A percentile compares a stretch with the other conserved stretches of the same genome.
These are phyloP conservation scores for Callipepla squamata DNA, from an alignment of 2,113 vertebrate genomes.

Conservation along the genomic window DNA sequence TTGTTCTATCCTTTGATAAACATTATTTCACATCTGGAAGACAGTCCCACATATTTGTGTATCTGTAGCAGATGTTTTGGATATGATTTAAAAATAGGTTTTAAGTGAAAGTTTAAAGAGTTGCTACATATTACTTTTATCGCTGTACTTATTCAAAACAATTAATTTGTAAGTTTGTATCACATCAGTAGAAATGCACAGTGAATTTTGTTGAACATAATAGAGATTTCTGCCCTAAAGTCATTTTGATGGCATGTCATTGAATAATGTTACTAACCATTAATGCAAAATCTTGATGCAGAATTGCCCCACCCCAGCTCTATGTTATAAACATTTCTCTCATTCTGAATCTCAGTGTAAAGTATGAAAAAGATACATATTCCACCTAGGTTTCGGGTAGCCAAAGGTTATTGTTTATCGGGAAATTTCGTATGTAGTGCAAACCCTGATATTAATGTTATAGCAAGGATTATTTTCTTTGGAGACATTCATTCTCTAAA, in stretches of 20 bases:
- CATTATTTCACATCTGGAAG: constrained; percentile 67
- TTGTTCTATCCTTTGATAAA: constrained; percentile 57
- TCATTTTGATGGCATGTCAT: neutral
- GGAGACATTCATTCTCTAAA: neutral
- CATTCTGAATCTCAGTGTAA: neutral
- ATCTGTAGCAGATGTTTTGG: constrained; percentile 58
- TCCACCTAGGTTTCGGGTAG: neutral
- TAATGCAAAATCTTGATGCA: neutral
- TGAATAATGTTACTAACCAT: neutral
- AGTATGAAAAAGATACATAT: neutral
- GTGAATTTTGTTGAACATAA: neutral
- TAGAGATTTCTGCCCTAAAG: neutral
- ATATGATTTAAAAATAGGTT: constrained; percentile 47
- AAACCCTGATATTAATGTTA: neutral
- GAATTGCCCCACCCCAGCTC: neutral
- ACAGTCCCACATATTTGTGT: constrained; percentile 33
- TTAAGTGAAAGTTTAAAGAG: constrained; percentile 63
- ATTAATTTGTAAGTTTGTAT: neutral
- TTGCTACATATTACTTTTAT: constrained; percentile 25
- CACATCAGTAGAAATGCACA: neutral
- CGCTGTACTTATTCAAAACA: constrained; percentile 2
- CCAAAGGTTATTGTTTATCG: neutral
- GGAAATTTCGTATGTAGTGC: neutral
- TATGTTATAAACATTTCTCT: neutral
- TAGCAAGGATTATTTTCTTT: neutral